Evolutionary conservation across 92 coral and sea anemone species (phyloP), one percentile per base, ranked within the genome.

Genomic region (Parazoanthus swiftii): DNA sequence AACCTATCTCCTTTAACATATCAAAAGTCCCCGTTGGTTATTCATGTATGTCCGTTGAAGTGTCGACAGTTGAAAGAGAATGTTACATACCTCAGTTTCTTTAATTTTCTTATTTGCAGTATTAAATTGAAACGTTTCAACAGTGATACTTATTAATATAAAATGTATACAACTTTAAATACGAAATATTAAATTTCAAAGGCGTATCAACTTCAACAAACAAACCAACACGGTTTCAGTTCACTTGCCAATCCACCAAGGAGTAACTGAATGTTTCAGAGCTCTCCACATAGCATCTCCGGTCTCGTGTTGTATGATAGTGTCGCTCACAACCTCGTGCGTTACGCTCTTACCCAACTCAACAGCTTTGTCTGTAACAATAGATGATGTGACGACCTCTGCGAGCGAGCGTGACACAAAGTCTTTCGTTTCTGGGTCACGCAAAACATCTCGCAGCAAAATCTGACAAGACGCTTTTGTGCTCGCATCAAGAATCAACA

Each of bases 271-370:
- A 63, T 97, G 89, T 88, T 95, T 97, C 44, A 95, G 38, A 2
- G 96, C 94, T 50, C 85, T 90, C 99, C 99, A 97, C 88, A 95
- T 85, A 6, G 96, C 96, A 91, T 97, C 95, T 23, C 99, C 98
- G 58, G 99, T 97, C 77, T 97, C 95, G 54, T 90, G 90, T 76
- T 95, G 99, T 77, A 97, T 92, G 9, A 51, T 85, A 26, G 90
- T 88, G 65, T 97, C 99, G 75, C 89, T 93, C 29, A 97, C 99
- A 71, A 97, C 95, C 76, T 94, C 90, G 11, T 97, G 96, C 0
- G 99, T 97, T 39, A 97, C 95, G 77, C 89, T 93, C 85, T 94
- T 95, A 1, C 99, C 99, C 11, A 97, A 89, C 67, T 91, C 94
- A 51, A 92, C 91, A 56, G 99, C 99, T 76, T 96, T 96, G 81